Base-by-base conservation (phyloP, 92 coral and sea anemone species). In the Palythoa grandiflora region DNA sequence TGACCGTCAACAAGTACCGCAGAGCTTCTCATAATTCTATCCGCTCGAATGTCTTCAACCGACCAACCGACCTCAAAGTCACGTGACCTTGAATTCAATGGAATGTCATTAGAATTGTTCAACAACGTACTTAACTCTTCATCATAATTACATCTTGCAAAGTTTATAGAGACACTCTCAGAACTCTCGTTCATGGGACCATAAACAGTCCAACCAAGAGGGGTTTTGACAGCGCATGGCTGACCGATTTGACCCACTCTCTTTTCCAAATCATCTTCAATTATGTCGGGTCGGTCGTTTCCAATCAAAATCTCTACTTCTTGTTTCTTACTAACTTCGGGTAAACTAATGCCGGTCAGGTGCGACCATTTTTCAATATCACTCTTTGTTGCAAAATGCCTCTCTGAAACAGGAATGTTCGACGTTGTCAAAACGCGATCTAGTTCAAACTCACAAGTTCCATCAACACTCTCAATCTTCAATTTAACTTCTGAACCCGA, bases 131-230 rank as follows among this genome's bases (percentile, higher is more conserved):
- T 87, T 38, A 93, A 51, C 40, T 89, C 91, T 39, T 84, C 78
- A 53, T 83, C 89, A 48, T 84, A 77, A 16, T 71, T 87, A 47
- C 86, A 68, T 44, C 60, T 84, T 65, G 87, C 73, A 86, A 72
- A 87, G 51, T 88, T 88, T 16, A 50, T 65, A 51, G 79, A 83
- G 37, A 77, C 51, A 53, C 54, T 83, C 21, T 86, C 87, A 9
- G 87, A 74, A n/a, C 71, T 5, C 60, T 90, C 89, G 53, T 87
- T 83, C 92, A 91, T 86, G 80, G 92, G 92, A 38, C 90, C 90
- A 47, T 73, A 89, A 14, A 92, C 94, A 38, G 92, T 89, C 92
- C 94, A 92, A 60, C 94, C 94, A 21, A 92, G 84, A 20, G 86
- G 88, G 16, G 92, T 86, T 17, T 83, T 89, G 13, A 89, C 88